Conservation (phyloP, 2,888 invertebrate species). For the Tupiocoris notatus region DNA sequence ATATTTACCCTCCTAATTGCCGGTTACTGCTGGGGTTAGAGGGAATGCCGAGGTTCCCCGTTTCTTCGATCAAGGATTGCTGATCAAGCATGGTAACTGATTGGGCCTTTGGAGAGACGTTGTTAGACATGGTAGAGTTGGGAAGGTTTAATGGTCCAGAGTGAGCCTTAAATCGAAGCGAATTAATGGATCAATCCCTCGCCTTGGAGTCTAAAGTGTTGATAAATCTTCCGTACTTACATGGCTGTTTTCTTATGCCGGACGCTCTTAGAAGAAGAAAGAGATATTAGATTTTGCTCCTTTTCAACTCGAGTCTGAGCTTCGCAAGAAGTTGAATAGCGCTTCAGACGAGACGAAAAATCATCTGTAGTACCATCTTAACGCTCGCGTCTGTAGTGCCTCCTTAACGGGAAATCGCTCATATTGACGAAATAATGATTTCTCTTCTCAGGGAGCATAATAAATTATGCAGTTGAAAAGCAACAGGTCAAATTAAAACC, state of each 20-base stretch:
- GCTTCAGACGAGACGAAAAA: no score
- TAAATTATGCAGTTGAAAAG: no score
- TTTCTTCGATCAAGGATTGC: conserved; percentile 30
- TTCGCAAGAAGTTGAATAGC: no score
- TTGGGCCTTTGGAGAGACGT: background rate
- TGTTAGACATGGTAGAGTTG: background rate
- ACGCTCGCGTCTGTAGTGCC: no score
- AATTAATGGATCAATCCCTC: conserved; percentile 41
- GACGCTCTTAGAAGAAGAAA: background rate
- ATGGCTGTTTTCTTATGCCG: conserved; percentile 1
- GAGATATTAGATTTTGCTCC: background rate
- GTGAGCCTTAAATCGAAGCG: conserved; percentile 32
- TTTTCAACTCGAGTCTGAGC: no score
- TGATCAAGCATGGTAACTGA: conserved; percentile 10
- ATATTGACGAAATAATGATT: no score
- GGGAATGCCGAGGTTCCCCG: background rate
- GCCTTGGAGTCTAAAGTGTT: conserved; percentile 39
- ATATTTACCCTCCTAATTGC: conserved; percentile 39
- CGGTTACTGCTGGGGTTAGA: conserved; percentile 18
- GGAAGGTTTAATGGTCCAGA: conserved; percentile 26
- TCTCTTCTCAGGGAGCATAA: no score
- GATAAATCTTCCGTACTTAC: conserved; percentile 31
- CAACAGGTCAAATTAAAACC: no score
- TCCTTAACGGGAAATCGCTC: no score
- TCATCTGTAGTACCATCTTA: no score